Percentiles rank a stretch among this genome's conserved stretches.
Conservation (phyloP, 1,140 invertebrate genomes). For the Formica exsecta region DNA sequence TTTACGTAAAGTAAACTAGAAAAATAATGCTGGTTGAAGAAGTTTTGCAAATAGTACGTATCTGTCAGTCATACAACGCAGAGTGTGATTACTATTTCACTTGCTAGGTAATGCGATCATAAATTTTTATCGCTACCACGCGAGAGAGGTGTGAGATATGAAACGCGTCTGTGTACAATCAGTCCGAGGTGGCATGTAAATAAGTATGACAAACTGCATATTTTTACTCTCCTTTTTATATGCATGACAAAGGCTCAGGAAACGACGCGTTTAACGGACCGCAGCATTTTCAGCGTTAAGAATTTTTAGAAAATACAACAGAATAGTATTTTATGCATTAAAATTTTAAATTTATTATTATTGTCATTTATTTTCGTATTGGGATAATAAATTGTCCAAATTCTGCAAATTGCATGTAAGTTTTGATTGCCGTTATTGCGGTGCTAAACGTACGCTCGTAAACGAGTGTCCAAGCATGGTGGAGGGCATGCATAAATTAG, state of each 20-base stretch:
- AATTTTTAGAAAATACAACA: background rate
- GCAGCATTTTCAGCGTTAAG: background rate
- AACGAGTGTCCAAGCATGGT: background rate
- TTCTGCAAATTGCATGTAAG: background rate
- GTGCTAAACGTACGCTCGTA: background rate
- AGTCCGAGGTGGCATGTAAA: background rate
- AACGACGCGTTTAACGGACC: background rate
- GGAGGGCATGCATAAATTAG: constrained; percentile 8
- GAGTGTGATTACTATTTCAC: background rate
- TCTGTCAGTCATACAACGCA: background rate
- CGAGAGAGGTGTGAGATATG: background rate
- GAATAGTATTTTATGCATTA: background rate
- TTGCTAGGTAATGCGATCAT: background rate
- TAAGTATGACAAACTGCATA: constrained; percentile 17
- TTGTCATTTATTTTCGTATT: background rate
- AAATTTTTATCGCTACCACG: background rate
- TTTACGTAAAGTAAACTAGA: no score
- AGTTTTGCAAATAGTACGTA: background rate
- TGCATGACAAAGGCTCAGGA: background rate
- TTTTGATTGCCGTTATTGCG: background rate
- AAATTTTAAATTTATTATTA: constrained; percentile 6
- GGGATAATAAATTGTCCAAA: background rate
- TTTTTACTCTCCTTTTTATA: background rate
- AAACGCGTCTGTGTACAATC: background rate
- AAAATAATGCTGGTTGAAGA: no score